Evolutionary conservation across 2,888 invertebrate genomes (phyloP), one percentile per base, ranked within the genome.

Genomic region (Oxycera nigricornis): DNA sequence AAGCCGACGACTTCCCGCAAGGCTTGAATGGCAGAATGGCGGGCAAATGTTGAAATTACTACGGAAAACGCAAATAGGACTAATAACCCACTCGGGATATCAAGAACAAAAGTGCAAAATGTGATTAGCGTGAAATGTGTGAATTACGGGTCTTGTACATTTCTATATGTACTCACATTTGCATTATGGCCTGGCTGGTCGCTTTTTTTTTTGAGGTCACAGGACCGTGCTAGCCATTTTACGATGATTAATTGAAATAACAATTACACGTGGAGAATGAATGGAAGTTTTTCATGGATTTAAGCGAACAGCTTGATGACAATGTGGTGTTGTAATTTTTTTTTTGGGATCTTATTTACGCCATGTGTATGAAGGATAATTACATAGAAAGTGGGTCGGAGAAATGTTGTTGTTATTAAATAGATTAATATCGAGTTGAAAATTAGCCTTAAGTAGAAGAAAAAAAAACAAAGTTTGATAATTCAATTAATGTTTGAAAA

Each of bases 71-170:
- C 65, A 41, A 65, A 65, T 41, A 65, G 35, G 22, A 41, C 65
- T 41, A 65, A 65, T 65, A 65, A 65, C 39, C 41, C 39, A 65
- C 65, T 65, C 17, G 39, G 65, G 65, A 41, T 24, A 41, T 22
- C 41, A 39, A 65, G 41, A 65, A 65, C 65, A 65, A 26, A 65
- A 65, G 65, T 65, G 65, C 65, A 65, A 65, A 65, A 65, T 65
- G 65, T 65, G 65, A 65, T 65, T 65, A 65, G 65, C 65, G 24
- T 65, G 39, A 65, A 65, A 65, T 65, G 65, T 65, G 65, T 65
- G 41, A 65, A 65, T 65, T 65, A 65, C 41, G 24, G 39, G 39
- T 41, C 65, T 11, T 65, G 65, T 41, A 39, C 30, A 1, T 22
- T 17, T 17, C 39, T 9, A 39, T 55, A 55, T 22, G 24, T 55